Evolutionary conservation across 2,888 invertebrate genomes (phyloP), one percentile per base, ranked within the genome.

Genomic region (Platycheirus albimanus): DNA sequence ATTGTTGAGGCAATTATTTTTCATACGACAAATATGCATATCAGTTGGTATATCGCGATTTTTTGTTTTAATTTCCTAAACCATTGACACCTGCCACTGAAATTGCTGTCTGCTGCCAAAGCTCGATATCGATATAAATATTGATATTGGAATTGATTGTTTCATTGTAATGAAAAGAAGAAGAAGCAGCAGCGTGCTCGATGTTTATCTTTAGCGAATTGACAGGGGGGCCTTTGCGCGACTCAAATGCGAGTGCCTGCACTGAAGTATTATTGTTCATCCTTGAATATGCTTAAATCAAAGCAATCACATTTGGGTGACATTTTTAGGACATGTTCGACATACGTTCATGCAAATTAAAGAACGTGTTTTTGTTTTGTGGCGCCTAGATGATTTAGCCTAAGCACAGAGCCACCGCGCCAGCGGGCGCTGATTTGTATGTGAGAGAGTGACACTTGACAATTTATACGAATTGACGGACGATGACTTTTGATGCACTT

Each of bases 251-350:
- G 64, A 47, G 58, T 72, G 52, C 20, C 24, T 81, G 71, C 67
- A 81, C 33, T 58, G 51, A 13, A 75, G 20, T 67, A 28, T 45
- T 72, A 30, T 71, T 72, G 47, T 54, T 72, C 64, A 83, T 77
- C 83, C 83, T 83, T 83, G 77, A 83, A 72, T n/a, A n/a, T 67
- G 83, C 77, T 71, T 83, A 77, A 83, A 83, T 83, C 83, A 83
- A 69, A 77, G 24, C 77, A 30, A 83, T 77, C 72, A 77, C 77
- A 83, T 77, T 72, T 77, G 63, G 83, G 51, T 83, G 83, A 83
- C 83, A 77, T 77, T 72, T 83, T 83, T 77, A 77, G 83, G 77
- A 83, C 77, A 67, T 83, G 72, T 77, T 69, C 24, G 77, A 83
- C 83, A 77, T 64, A 69, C 56, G 72, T 67, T 38, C 69, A 83